These are phyloP conservation scores for Cosmopolites sordidus DNA, from an alignment of 2,888 invertebrate species.

Conservation along the genomic window DNA sequence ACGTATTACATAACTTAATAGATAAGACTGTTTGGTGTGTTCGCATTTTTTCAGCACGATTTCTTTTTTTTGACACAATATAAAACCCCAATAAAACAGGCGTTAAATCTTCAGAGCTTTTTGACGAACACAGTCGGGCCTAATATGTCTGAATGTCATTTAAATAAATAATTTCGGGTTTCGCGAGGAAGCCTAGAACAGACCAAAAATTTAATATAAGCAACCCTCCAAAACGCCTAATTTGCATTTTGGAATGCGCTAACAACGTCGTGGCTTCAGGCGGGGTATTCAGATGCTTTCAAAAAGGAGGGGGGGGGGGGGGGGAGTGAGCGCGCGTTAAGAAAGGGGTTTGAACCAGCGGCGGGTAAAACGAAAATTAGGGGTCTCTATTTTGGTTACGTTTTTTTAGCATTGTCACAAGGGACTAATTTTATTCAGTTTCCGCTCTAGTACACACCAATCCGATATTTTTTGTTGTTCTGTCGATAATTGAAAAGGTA, in stretches of 20 bases:
- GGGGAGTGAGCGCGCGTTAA: constrained; percentile 7
- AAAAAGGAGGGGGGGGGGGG: constrained; percentile 23
- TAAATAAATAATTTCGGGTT: constrained; percentile 34
- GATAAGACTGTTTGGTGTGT: too few species aligned
- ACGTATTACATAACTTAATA: too few species aligned
- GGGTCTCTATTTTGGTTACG: neutral
- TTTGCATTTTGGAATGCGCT: constrained; percentile 40
- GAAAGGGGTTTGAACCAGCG: constrained; percentile 21
- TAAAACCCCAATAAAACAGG: constrained; percentile 21
- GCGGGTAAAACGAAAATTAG: constrained; percentile 25
- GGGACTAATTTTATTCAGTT: too few species aligned
- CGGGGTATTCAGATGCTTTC: constrained; percentile 34
- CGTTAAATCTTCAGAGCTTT: constrained; percentile 24
- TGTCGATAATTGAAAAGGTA: too few species aligned
- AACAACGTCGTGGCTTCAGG: constrained; percentile 35
- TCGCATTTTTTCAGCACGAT: too few species aligned
- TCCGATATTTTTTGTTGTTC: too few species aligned
- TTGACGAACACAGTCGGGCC: constrained; percentile 20
- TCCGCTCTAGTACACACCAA: too few species aligned
- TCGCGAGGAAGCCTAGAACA: constrained; percentile 29
- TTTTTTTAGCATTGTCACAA: neutral
- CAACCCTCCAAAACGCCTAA: constrained; percentile 36
- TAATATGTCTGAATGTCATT: constrained; percentile 32
- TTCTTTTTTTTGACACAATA: neutral
- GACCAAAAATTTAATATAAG: constrained; percentile 38